Evolutionary conservation across 2,888 invertebrate genomes (phyloP), one percentile per base, ranked within the genome.

Genomic region (Dysmachus trigonus): DNA sequence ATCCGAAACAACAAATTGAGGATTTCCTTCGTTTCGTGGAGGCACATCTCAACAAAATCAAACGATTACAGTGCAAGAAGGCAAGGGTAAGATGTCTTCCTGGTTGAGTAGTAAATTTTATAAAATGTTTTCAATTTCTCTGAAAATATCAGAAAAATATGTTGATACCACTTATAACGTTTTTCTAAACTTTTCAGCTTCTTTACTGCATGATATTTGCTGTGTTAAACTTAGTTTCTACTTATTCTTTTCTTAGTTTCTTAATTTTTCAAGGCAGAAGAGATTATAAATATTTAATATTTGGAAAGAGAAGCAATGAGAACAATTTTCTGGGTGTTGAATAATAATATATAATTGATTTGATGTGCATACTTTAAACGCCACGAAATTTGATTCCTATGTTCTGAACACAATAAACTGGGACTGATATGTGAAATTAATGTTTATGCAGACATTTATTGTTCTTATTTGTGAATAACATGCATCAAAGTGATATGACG

Each of bases 31-130:
- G 96, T 88, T 97, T 96, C 91, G 96, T 95, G 89, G 98, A 96
- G 92, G 94, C 95, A 0, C 96, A 96, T 91, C 94, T 98, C 88
- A 98, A 98, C 93, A 97, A 97, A 93, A 95, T 98, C 90, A 96
- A 96, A 91, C 93, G 97, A 88, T 95, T 95, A 4, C 93, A 93
- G 88, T 93, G 94, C 88, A 96, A 96, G 90, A 97, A 96, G 91
- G 93, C 94, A 72, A 94, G 96, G 95, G 97, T 97, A 94, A 94
- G 95, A 93, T 88, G 62, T 35, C 18, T 62, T 35, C 33, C 31
- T 35, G 27, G n/a, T 77, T 41, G 38, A 77, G 38, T 35, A 41
- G 38, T 6, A 13, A 62, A 33, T 82, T n/a, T 33, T 22, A 33
- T 18, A 82, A 35, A 22, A 30, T 82, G 27, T 82, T 62, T 62